These are phyloP conservation scores for Macrobrachium rosenbergii DNA, from an alignment of 1,140 invertebrate genomes.

Conservation along the genomic window DNA sequence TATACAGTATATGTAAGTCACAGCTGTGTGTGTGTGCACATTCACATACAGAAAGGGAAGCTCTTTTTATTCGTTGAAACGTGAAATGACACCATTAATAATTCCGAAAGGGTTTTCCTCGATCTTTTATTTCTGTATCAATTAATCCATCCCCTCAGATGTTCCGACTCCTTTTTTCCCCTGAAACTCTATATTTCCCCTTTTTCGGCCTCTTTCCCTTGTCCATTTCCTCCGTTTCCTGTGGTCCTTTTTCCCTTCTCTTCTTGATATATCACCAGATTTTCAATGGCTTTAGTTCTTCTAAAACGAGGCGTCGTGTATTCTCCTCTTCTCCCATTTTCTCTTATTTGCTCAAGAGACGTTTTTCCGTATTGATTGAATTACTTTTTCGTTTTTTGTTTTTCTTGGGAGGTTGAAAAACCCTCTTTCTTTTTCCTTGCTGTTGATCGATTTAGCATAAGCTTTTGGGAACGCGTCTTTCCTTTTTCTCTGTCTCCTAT, in stretches of 20 bases:
- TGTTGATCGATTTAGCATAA: background rate
- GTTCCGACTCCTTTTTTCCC: background rate
- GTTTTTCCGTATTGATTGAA: background rate
- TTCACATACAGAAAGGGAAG: too few relatives aligned
- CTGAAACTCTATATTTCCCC: conserved; percentile 1
- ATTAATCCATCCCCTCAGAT: too few relatives aligned
- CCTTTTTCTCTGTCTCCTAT: background rate
- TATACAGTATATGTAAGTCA: too few relatives aligned
- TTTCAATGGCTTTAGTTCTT: too few relatives aligned
- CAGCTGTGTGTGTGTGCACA: too few relatives aligned
- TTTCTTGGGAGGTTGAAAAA: background rate
- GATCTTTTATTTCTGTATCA: too few relatives aligned
- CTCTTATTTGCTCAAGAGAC: background rate
- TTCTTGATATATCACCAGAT: background rate
- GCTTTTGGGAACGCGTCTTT: background rate
- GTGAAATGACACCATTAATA: too few relatives aligned
- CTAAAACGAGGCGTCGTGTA: too few relatives aligned
- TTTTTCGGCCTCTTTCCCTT: background rate
- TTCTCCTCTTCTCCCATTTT: background rate
- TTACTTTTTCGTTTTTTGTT: background rate
- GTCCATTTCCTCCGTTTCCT: background rate
- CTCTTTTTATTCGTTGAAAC: too few relatives aligned
- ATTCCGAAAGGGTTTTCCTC: too few relatives aligned
- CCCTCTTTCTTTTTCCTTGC: background rate
- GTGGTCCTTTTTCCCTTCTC: background rate